Conservation (phyloP, 2,113 vertebrate genomes). For the Platichthys stellatus region DNA sequence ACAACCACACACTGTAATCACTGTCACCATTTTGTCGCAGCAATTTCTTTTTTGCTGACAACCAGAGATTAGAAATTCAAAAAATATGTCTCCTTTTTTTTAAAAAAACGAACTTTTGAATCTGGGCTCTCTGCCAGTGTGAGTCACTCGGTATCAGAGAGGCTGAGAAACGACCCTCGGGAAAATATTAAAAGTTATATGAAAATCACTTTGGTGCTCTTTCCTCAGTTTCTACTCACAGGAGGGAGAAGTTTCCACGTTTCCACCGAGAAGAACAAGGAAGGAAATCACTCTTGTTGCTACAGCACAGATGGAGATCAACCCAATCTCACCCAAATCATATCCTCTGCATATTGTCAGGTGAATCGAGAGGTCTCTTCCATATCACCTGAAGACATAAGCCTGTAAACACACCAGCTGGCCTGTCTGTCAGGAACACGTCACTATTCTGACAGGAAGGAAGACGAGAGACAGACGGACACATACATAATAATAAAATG, state of each 20-base stretch:
- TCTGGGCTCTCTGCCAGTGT: not conserved
- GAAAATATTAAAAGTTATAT: not conserved
- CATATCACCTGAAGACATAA: too few relatives aligned
- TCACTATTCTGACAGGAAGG: too few relatives aligned
- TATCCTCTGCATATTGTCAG: not conserved
- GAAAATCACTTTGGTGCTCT: too few relatives aligned
- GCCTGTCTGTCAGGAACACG: too few relatives aligned
- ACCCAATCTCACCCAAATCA: not conserved
- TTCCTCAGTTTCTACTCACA: too few relatives aligned
- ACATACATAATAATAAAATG: not conserved
- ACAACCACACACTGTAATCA: not conserved
- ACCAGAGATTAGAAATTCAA: not conserved
- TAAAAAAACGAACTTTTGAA: not conserved
- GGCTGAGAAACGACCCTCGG: too few relatives aligned
- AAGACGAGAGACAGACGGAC: not conserved
- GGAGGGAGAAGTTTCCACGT: not conserved
- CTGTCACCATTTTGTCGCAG: not conserved
- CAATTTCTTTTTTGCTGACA: not conserved
- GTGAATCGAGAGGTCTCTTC: not conserved
- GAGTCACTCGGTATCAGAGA: conserved; percentile 12
- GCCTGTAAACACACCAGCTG: too few relatives aligned
- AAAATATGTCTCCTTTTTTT: not conserved
- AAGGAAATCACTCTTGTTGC: not conserved
- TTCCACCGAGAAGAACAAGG: not conserved
- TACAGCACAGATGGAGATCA: not conserved